Base-by-base conservation (phyloP, 2,113 vertebrate genomes). In the Lepidothrix coronata region DNA sequence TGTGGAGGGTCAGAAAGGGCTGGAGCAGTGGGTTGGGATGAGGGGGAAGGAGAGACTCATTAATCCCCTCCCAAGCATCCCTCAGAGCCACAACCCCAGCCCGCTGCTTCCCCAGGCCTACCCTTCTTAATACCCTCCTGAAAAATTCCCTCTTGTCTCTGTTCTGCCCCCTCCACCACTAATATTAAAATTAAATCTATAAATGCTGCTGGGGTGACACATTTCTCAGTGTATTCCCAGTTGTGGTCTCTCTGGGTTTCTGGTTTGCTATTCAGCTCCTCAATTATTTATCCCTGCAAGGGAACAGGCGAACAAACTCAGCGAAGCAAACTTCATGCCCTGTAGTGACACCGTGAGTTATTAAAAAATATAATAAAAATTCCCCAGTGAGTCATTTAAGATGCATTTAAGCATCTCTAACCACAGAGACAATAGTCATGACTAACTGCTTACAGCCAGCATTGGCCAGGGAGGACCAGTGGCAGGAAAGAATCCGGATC, bases 321-420 rank as follows among this genome's bases (percentile, higher is more conserved):
- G 59, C 1, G 2, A 91, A 93, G 91, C 79, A 92, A 95, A 96
- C 88, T 95, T 94, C 1, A 2, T 93, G 90, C 85, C 94, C 88
- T 90, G 72, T 83, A 93, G 91, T 95, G 90, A 94, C 85, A 90
- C 63, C 0, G 0, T 43, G 55, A 83, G 82, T 81, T 94, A 95
- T 82, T 78, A 81, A 83, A 91, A 85, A 90, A 59, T 79, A 83
- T 9, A 82, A 73, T 19, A 72, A 73, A 84, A 93, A 72, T 54
- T 89, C 87, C 91, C 89, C 71, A 54, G 4, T 95, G 95, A 94
- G 89, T 91, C 89, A 95, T 58, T 91, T 80, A 63, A 90, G 85
- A 93, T 70, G 43, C 48, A 90, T 81, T 95, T 92, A 90, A 93
- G 84, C 68, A 91, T 28, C 83, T 95, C 88, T 68, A 90, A 83